Base-by-base conservation (phyloP, 1,140 invertebrate species). In the Vanessa tameamea region DNA sequence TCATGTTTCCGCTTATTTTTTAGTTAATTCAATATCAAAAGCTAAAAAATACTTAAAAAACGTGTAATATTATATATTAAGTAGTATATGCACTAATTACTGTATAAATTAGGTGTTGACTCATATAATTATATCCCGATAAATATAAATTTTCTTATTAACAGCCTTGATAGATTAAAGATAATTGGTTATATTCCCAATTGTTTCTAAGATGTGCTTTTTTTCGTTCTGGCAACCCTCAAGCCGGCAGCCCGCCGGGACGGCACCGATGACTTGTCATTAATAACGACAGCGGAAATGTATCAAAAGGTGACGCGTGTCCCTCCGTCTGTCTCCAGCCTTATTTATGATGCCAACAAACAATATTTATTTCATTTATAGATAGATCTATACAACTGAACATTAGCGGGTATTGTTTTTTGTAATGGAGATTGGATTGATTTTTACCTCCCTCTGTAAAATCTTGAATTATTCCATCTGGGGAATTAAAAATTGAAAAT, bases 251-350 rank as follows among this genome's bases (percentile, higher is more conserved):
- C 79, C 85, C 87, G 84, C 68, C 82, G 92, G 91, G 92, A 92
- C 87, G 83, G 85, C 87, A 84, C 92, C 92, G 92, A 93, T 93
- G 92, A 93, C 90, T 92, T 90, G 92, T 93, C 91, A 93, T 93
- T 93, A 92, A 93, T 93, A 93, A 93, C 90, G 92, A 93, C 91
- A 92, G 89, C 84, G 87, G 89, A 91, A 91, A 93, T 93, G 92
- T 93, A 93, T 93, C 92, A 93, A 92, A 92, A 92, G 90, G 90
- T 92, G 90, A 92, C 90, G 88, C 82, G 86, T 90, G 90, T 92
- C 90, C 89, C 90, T 89, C 74, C 83, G 87, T 83, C 89, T 91
- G 89, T 91, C 88, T 83, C 87, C 82, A 82, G 81, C 83, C 82
- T 89, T 91, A 91, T 92, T 92, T 92, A 92, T 90, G 89, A 88